phyloP scores from a whole-genome alignment of 2,888 invertebrate genomes.

The Rhingia campestris region DNA sequence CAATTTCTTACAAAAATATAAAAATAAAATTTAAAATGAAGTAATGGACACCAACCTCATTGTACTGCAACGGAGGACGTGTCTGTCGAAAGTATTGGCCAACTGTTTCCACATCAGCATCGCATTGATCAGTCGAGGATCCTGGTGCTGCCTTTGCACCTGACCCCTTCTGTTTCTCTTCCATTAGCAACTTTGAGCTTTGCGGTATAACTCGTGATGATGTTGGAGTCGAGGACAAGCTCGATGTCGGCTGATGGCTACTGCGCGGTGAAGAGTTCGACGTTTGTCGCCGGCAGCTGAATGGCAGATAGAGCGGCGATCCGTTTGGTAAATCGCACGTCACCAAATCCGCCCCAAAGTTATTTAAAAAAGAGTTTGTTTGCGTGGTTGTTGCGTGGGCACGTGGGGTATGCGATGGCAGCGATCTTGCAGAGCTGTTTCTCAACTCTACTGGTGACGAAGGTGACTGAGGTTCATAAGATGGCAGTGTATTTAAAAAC shows the following conservation, averaged over 20 bases:
- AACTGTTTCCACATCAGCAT: constrained; percentile 25
- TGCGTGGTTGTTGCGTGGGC: constrained; percentile 8
- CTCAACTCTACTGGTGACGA: constrained; percentile 15
- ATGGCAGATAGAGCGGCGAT: constrained; percentile 51
- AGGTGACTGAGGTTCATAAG: constrained; percentile 34
- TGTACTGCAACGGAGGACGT: constrained; percentile 52
- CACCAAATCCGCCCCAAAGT: constrained; percentile 33
- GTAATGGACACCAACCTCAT: constrained; percentile 69
- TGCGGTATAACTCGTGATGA: constrained; percentile 45
- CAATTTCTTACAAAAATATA: constrained; percentile 19
- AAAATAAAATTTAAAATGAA: constrained; percentile 41
- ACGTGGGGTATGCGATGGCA: constrained; percentile 21
- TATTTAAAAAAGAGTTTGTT: constrained; percentile 29
- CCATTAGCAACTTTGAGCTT: constrained; percentile 43
- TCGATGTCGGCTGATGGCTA: constrained; percentile 6
- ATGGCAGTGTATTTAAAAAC: constrained; percentile 58
- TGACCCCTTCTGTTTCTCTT: constrained; percentile 40
- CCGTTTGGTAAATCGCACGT: constrained; percentile 29
- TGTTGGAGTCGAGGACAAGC: constrained; percentile 13
- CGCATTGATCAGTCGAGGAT: constrained; percentile 31
- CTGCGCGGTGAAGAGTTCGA: constrained; percentile 20
- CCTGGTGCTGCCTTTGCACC: constrained; percentile 1
- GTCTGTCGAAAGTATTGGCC: constrained; percentile 49
- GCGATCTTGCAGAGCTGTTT: constrained; percentile 18
- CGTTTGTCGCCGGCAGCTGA: constrained; percentile 45